Conservation (phyloP, 2,113 vertebrate species). For the Perca flavescens region DNA sequence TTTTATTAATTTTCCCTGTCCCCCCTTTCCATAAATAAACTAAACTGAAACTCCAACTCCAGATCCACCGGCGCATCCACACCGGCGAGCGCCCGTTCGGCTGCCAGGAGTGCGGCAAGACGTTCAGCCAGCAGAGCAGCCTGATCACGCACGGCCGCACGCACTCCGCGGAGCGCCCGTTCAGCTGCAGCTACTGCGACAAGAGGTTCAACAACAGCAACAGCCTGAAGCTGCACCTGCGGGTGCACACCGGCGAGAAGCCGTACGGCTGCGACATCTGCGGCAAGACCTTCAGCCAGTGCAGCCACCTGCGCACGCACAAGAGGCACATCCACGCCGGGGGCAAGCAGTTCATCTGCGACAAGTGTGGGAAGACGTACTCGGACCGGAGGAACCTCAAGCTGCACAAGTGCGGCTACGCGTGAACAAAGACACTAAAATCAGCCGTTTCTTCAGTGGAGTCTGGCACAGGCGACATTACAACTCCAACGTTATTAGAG, state of each 20-base stretch:
- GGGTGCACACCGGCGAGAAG: conserved; percentile 82
- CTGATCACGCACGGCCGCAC: conserved; percentile 79
- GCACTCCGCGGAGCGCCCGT: conserved; percentile 77
- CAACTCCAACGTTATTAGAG: too few species aligned
- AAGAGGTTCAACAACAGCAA: conserved; percentile 83
- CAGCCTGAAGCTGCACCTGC: conserved; percentile 82
- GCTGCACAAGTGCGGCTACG: conserved; percentile 83
- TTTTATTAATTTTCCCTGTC: too few species aligned
- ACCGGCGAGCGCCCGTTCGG: conserved; percentile 82
- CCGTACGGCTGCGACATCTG: conserved; percentile 81
- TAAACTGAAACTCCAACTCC: too few species aligned
- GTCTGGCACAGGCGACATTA: too few species aligned
- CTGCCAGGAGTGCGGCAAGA: conserved; percentile 80
- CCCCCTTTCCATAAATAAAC: too few species aligned
- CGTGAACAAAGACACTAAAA: neutral
- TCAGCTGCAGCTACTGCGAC: conserved; percentile 72
- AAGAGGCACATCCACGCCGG: conserved; percentile 81
- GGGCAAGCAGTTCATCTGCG: conserved; percentile 85
- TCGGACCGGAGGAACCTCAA: conserved; percentile 82
- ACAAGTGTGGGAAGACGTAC: conserved; percentile 83
- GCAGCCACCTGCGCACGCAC: conserved; percentile 84
- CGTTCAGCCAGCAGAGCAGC: conserved; percentile 85
- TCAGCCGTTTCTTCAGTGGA: neutral
- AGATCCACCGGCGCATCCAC: conserved; percentile 81
- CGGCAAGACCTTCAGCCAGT: conserved; percentile 81